These are phyloP conservation scores for Xenopus petersii DNA, from an alignment of 2,797 vertebrate genomes.

Conservation along the genomic window DNA sequence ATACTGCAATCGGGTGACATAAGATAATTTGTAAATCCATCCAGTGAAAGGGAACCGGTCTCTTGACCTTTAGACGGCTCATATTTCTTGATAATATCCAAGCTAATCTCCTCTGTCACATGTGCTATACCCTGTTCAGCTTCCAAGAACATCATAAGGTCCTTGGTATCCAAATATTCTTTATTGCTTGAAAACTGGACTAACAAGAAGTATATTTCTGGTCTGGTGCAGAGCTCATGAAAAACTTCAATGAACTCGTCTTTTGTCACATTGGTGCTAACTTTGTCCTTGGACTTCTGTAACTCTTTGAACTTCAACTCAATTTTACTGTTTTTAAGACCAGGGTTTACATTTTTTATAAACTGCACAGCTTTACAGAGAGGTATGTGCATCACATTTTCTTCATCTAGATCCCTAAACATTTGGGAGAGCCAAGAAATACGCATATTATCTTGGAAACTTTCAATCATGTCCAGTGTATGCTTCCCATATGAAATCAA, in stretches of 20 bases:
- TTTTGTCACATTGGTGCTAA: conserved; percentile 77
- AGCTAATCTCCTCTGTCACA: conserved; percentile 90
- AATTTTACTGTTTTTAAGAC: conserved; percentile 93
- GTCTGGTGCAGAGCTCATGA: conserved; percentile 95
- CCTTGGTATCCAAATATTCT: conserved; percentile 94
- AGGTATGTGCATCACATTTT: conserved; percentile 75
- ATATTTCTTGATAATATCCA: conserved; percentile 89
- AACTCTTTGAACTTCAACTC: conserved; percentile 96
- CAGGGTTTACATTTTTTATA: conserved; percentile 87
- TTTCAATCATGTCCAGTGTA: conserved; percentile 93
- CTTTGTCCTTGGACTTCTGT: conserved; percentile 89
- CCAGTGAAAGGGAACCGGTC: conserved; percentile 91
- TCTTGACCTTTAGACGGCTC: conserved; percentile 90
- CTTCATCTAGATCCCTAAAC: conserved; percentile 79
- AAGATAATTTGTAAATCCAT: conserved; percentile 95
- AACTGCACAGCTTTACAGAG: conserved; percentile 84
- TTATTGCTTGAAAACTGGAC: conserved; percentile 99
- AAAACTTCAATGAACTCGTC: conserved; percentile 96
- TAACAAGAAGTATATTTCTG: conserved; percentile 97
- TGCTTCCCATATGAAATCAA: conserved; percentile 96
- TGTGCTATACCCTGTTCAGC: conserved; percentile 96
- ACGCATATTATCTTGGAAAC: conserved; percentile 91
- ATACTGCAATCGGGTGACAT: conserved; percentile 94
- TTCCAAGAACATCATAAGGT: conserved; percentile 98
- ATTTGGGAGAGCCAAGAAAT: conserved; percentile 92